Conservation (phyloP, 2,797 vertebrate genomes). For the Lemur catta region DNA sequence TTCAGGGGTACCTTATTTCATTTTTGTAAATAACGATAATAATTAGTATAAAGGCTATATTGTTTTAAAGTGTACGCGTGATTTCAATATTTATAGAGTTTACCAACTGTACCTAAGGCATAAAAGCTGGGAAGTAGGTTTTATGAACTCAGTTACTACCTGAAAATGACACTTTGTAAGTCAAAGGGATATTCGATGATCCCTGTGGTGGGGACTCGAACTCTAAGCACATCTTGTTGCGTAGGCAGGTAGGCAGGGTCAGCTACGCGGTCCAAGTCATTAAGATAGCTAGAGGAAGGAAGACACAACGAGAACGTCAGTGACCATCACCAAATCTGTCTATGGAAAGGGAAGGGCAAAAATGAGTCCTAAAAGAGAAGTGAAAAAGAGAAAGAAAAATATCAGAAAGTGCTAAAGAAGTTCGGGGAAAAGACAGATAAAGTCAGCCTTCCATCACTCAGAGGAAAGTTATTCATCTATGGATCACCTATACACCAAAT, state of each 20-base stretch:
- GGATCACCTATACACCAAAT: background rate
- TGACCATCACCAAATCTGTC: slow-evolving; percentile 58
- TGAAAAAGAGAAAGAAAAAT: slow-evolving; percentile 46
- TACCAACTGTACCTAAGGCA: background rate
- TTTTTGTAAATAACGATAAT: background rate
- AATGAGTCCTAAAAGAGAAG: background rate
- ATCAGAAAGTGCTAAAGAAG: background rate
- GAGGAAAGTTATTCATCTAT: background rate
- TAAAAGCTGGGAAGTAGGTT: background rate
- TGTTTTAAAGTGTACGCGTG: background rate
- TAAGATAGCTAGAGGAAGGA: slow-evolving; percentile 85
- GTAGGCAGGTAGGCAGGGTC: slow-evolving; percentile 87
- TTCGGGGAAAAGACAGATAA: background rate
- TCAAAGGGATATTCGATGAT: slow-evolving; percentile 90
- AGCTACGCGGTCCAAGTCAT: slow-evolving; percentile 89
- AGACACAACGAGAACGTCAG: slow-evolving; percentile 81
- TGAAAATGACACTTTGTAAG: slow-evolving; percentile 90
- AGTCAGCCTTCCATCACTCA: background rate
- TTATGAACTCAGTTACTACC: slow-evolving; percentile 79
- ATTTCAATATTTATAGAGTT: slow-evolving; percentile 10
- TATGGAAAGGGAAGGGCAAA: slow-evolving; percentile 49
- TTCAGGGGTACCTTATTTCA: background rate
- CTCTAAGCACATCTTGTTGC: slow-evolving; percentile 89
- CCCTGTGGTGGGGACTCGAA: slow-evolving; percentile 89
- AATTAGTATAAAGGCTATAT: background rate